Percentiles rank a stretch among this genome's conserved stretches.
Conservation (phyloP, 2,888 invertebrate species). For the Trichogramma dendrolimi region DNA sequence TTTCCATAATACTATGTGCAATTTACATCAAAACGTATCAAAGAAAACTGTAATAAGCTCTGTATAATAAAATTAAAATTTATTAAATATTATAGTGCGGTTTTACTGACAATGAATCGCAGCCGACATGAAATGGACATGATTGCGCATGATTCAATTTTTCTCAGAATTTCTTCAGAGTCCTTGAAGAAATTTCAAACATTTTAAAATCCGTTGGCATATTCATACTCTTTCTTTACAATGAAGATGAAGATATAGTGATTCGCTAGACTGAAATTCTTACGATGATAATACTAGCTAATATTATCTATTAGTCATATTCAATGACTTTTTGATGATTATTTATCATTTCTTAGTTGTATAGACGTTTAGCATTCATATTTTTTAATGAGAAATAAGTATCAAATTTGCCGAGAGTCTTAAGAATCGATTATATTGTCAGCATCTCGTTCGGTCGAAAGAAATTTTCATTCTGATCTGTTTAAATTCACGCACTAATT, state of each 20-base stretch:
- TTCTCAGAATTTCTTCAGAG: background rate
- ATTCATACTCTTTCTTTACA: background rate
- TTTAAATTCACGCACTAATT: too few relatives aligned
- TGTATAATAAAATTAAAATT: too few relatives aligned
- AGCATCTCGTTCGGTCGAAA: slow-evolving; percentile 18
- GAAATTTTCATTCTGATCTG: background rate
- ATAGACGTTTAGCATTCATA: slow-evolving; percentile 14
- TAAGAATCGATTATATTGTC: slow-evolving; percentile 22
- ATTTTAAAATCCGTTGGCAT: slow-evolving; percentile 15
- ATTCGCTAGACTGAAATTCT: slow-evolving; percentile 9
- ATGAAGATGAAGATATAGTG: slow-evolving; percentile 9
- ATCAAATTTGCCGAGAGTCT: slow-evolving; percentile 23
- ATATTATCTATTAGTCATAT: slow-evolving; percentile 1
- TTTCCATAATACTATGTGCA: too few relatives aligned
- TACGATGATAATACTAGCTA: slow-evolving; percentile 15
- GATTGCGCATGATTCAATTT: background rate
- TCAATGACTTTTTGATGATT: slow-evolving; percentile 9
- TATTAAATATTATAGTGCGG: too few relatives aligned
- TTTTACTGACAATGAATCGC: slow-evolving; percentile 12
- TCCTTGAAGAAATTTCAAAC: slow-evolving; percentile 2
- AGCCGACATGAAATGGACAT: slow-evolving; percentile 12
- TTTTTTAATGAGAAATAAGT: slow-evolving; percentile 19
- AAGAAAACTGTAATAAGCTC: too few relatives aligned
- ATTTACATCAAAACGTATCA: too few relatives aligned
- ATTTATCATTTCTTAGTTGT: slow-evolving; percentile 15